phyloP scores from a whole-genome alignment of 2,797 vertebrate genomes.

The Spheniscus humboldti region DNA sequence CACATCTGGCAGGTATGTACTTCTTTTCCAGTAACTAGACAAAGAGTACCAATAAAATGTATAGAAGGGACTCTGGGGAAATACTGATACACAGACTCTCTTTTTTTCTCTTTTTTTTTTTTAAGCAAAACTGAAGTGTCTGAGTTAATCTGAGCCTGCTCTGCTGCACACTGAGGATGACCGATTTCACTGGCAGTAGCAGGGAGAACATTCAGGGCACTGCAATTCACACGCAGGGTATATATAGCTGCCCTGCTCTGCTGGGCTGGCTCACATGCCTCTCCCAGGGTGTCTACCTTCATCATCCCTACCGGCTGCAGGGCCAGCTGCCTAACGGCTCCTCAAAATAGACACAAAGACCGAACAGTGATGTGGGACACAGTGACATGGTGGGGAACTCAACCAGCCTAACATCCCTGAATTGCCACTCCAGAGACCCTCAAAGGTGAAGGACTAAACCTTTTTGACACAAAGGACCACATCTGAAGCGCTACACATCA shows the following conservation, averaged over 20 bases:
- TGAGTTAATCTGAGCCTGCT: neutral
- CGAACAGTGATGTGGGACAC: neutral
- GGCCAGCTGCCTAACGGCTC: neutral
- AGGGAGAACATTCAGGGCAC: neutral
- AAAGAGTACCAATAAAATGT: neutral
- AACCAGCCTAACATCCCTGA: neutral
- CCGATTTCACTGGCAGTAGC: neutral
- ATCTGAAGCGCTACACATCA: neutral
- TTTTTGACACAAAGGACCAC: neutral
- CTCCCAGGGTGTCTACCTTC: neutral
- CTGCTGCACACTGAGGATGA: neutral
- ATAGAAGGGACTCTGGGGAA: neutral
- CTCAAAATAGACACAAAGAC: neutral
- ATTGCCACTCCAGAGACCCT: neutral
- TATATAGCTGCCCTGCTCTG: neutral
- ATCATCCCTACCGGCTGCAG: neutral
- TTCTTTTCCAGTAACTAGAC: conserved; percentile 10
- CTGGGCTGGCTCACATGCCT: neutral
- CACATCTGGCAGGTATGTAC: neutral
- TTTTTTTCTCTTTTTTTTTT: neutral
- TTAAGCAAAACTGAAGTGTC: neutral
- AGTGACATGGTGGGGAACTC: neutral
- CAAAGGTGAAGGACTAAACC: neutral
- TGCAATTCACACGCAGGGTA: neutral
- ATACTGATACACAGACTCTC: neutral